phyloP scores from a whole-genome alignment of 2,888 invertebrate genomes.

The Brenthis daphne region DNA sequence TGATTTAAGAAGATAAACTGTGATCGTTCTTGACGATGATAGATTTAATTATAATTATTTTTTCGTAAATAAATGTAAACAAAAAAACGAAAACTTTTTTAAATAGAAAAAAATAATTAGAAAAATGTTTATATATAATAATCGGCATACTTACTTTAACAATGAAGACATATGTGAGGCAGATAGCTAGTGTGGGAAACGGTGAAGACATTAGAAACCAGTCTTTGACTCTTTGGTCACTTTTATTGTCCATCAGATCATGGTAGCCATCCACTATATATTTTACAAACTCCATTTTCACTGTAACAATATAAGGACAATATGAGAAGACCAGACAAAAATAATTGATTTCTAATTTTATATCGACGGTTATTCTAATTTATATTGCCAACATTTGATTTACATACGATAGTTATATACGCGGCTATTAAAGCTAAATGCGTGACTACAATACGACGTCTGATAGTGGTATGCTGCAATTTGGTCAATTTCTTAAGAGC shows the following conservation, averaged over 20 bases:
- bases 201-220: conserved; percentile 93
- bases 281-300: conserved; percentile 83
- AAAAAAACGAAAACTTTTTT: neutral
- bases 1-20: too few relatives aligned
- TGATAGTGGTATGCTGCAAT: conserved; percentile 32
- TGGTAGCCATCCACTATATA: conserved; percentile 85
- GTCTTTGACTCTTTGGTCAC: conserved; percentile 90
- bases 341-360: too few relatives aligned
- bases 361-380: neutral
- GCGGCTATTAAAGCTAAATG: neutral
- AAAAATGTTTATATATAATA: neutral
- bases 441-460: conserved; percentile 34
- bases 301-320: conserved; percentile 57
- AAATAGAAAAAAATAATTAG: neutral
- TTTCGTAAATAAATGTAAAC: neutral
- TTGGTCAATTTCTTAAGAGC: conserved; percentile 46
- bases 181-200: conserved; percentile 88
- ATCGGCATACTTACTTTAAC: conserved; percentile 82
- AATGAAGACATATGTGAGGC: conserved; percentile 87
- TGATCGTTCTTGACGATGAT: too few relatives aligned
- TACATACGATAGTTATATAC: conserved; percentile 2
- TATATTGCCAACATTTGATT: neutral
- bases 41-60: too few relatives aligned
- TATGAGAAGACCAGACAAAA: neutral
- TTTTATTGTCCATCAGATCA: conserved; percentile 92